These are phyloP conservation scores for Melanostoma scalare DNA, from an alignment of 2,888 invertebrate species.

Conservation along the genomic window DNA sequence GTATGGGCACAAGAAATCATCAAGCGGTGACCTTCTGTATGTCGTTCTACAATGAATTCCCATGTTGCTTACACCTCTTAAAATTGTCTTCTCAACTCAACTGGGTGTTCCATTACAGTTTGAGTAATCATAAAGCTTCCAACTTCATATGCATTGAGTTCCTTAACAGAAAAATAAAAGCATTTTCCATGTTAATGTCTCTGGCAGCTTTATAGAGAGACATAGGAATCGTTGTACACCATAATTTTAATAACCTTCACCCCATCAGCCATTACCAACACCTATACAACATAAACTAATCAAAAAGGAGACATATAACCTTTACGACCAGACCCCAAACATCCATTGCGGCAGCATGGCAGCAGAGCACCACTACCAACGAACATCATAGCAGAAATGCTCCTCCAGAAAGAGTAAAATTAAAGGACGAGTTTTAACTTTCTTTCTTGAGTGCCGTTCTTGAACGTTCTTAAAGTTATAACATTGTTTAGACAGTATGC, in stretches of 20 bases:
- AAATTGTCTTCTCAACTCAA: too few species aligned
- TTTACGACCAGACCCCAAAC: constrained; percentile 47
- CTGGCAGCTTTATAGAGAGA: too few species aligned
- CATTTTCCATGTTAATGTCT: too few species aligned
- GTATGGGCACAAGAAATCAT: too few species aligned
- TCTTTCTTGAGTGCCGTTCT: constrained; percentile 21
- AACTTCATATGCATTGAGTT: too few species aligned
- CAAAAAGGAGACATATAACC: not conserved
- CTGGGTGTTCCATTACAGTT: too few species aligned
- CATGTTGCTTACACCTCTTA: too few species aligned
- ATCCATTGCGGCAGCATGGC: constrained; percentile 42
- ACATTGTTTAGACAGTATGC: constrained; percentile 47
- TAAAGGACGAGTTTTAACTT: constrained; percentile 49
- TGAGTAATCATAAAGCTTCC: too few species aligned
- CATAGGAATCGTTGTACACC: too few species aligned
- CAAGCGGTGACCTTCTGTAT: too few species aligned
- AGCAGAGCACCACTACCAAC: not conserved
- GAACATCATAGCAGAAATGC: not conserved
- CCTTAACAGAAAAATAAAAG: too few species aligned
- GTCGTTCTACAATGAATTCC: too few species aligned
- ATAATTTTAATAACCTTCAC: constrained; percentile 31
- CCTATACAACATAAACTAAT: not conserved
- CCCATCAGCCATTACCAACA: constrained; percentile 19
- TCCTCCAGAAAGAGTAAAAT: constrained; percentile 23
- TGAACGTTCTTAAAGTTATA: constrained; percentile 46